A percentile compares a stretch with the other conserved stretches of the same genome.
phyloP scores from a whole-genome alignment of 1,140 invertebrate genomes.

The Dufourea novaeangliae region DNA sequence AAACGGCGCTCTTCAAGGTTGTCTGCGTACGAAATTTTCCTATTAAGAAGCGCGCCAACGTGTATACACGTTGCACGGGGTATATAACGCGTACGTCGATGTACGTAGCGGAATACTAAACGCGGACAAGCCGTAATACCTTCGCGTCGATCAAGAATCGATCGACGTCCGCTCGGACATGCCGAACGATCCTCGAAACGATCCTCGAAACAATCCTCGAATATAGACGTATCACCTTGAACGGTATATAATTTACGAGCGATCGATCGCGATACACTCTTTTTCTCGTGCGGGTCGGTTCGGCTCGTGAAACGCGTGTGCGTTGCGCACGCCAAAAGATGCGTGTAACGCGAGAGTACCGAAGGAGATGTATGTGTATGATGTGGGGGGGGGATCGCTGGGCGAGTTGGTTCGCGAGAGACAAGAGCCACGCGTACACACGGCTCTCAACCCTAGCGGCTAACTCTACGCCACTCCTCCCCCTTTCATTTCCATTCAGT shows the following conservation, averaged over 20 bases:
- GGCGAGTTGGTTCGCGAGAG: slow-evolving; percentile 72
- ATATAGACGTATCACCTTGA: slow-evolving; percentile 42
- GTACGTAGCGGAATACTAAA: slow-evolving; percentile 39
- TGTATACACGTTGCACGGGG: slow-evolving; percentile 11
- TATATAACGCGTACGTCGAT: slow-evolving; percentile 35
- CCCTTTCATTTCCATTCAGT: background rate
- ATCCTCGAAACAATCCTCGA: slow-evolving; percentile 37
- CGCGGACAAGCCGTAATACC: slow-evolving; percentile 10
- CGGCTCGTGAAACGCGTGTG: background rate
- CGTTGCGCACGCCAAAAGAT: slow-evolving; percentile 6
- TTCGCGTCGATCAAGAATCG: slow-evolving; percentile 27
- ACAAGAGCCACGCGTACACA: slow-evolving; percentile 76
- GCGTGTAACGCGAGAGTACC: background rate
- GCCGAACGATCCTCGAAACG: slow-evolving; percentile 4
- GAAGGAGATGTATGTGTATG: no score
- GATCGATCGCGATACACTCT: slow-evolving; percentile 18
- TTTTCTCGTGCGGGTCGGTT: background rate
- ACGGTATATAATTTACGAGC: slow-evolving; percentile 33
- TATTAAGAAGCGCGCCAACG: slow-evolving; percentile 41
- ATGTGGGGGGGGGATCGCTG: background rate
- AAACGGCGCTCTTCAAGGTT: background rate
- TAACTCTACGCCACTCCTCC: slow-evolving; percentile 60
- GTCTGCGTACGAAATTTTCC: slow-evolving; percentile 42
- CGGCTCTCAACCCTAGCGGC: slow-evolving; percentile 77
- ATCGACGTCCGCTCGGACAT: slow-evolving; percentile 13